Base-by-base conservation (phyloP, 2,797 vertebrate species). In the Furcifer pardalis region DNA sequence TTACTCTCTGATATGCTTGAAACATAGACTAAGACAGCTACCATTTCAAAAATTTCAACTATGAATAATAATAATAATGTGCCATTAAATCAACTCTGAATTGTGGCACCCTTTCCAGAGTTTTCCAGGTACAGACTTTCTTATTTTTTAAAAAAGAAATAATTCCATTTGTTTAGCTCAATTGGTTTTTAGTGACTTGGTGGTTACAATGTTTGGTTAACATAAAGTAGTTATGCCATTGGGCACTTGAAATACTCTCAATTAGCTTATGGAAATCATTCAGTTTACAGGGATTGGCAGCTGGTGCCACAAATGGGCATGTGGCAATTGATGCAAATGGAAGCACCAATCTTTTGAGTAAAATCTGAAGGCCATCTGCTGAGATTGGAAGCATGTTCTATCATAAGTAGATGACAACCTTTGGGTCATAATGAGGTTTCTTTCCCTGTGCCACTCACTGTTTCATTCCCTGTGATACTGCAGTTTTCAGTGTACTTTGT, bases 181-280 rank as follows among this genome's bases (percentile, higher is more conserved):
- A 52, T 52, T 49, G 27, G 21, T 5, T 52, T 80, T 52, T 68
- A 79, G 19, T 79, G 1, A 52, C 23, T 32, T 68, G 17, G 27
- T n/a, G 49, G 37, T 49, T 17, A 25, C 17, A 68, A 8, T 49
- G 19, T 12, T 32, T 49, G 30, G 44, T 2, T 66, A 49, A 44
- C 27, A 66, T 42, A 44, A 40, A 56, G 25, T 27, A 30, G 13
- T 37, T 52, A 21, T 44, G 23, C 12, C 17, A n/a, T n/a, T 79
- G 77, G 7, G 60, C 1, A n/a, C 1, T 17, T 21, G 30, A 52
- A 82, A 17, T 44, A 62, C 66, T 21, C 65, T 37, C 77, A 80
- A n/a, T 84, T 75, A 86, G 82, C 83, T 86, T 72, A 8, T 77
- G 76, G 71, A 8, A 49, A 49, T 49, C 46, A 49, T 49, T 49